Base-by-base conservation (phyloP, 2,797 vertebrate species). In the Enteromius mattozi region DNA sequence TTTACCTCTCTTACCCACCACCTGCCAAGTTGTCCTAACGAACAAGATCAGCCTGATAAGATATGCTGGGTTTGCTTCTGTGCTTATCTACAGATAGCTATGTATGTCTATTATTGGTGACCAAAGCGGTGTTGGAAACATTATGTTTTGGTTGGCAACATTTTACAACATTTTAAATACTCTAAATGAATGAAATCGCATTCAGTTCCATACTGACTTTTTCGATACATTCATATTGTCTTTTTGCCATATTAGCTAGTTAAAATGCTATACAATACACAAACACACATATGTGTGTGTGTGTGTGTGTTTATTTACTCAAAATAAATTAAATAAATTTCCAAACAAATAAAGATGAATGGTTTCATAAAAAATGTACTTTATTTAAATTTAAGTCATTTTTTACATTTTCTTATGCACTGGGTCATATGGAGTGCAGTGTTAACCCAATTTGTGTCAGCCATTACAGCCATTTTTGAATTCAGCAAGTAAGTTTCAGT, bases 21-120 rank as follows among this genome's bases (percentile, higher is more conserved):
- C 82, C 85, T 88, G 86, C 71, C 59, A 74, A 82, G 33, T 54
- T 49, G 19, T 80, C 85, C 80, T 80, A 76, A 78, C 86, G 80
- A 86, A 82, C 70, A 61, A 6, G 40, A 80, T 81, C 61, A 69
- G 74, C 5, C 81, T 85, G 80, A 74, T 82, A 49, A 82, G 10
- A 82, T 54, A 59, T 61, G 81, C 68, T 79, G 74, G 37, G 63
- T 21, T n/a, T 13, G 19, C 69, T 37, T 49, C 21, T 42, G 16
- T 30, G 65, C 21, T n/a, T 6, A 42, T 59, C 66, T 19, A 6
- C 17, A 24, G n/a, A 45, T 30, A 78, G 4, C 12, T 3, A 68
- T 9, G 5, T 42, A 10, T 42, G 42, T 16, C 6, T 45, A 30
- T 42, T 56, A 56, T 81, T 14, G 40, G 13, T 24, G 74, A 75